Evolutionary conservation across 2,797 vertebrate genomes (phyloP).

Genomic region (Scolopax rusticola): DNA sequence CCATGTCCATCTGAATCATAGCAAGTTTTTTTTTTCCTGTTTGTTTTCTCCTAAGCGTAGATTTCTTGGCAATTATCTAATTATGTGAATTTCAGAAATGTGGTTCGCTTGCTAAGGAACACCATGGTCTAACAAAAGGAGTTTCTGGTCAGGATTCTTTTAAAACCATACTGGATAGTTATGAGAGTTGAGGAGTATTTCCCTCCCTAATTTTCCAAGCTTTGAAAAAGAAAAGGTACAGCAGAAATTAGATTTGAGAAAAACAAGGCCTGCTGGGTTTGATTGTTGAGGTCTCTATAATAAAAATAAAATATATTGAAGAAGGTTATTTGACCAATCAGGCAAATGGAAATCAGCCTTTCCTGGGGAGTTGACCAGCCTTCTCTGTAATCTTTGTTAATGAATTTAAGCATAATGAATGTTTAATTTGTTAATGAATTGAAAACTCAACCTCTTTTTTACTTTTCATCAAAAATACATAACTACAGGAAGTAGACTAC

Average conservation of each 20-base stretch:
- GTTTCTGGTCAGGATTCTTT: background rate
- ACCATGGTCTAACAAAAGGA: fast-evolving
- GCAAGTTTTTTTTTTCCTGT: background rate
- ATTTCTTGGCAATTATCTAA: background rate
- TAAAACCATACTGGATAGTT: background rate
- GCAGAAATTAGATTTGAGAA: background rate
- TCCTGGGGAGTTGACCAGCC: background rate
- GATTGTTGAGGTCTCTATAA: background rate
- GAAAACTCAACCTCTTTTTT: background rate
- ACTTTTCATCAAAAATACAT: background rate
- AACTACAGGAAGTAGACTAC: background rate
- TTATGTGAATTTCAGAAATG: background rate
- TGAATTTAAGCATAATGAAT: background rate
- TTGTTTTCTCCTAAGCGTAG: background rate
- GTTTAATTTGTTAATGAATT: background rate
- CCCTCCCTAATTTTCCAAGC: background rate
- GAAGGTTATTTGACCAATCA: background rate
- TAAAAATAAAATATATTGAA: background rate
- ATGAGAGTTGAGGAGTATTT: background rate
- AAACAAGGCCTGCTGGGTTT: background rate
- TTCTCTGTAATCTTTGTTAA: background rate
- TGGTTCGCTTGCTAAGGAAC: background rate
- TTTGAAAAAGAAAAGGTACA: background rate
- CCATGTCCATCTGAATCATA: background rate
- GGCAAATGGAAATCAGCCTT: background rate